These are phyloP conservation scores for Eustalomyia histrio DNA, from an alignment of 2,888 invertebrate species.

Conservation along the genomic window DNA sequence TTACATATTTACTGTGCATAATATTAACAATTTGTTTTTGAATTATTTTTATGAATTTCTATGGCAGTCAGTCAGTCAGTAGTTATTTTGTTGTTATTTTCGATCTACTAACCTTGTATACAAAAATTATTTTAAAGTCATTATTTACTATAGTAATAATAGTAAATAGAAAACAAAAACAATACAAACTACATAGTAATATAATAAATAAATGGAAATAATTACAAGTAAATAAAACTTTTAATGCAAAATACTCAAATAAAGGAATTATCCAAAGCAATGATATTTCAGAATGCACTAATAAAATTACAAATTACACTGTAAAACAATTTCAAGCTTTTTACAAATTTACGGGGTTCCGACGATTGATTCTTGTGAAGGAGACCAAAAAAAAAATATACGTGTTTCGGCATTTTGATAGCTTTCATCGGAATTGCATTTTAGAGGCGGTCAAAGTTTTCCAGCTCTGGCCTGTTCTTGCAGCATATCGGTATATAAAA, in stretches of 20 bases:
- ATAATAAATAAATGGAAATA: neutral
- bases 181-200: neutral
- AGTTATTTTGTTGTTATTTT: neutral
- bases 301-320: neutral
- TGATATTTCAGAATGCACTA: neutral
- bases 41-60: conserved; percentile 4
- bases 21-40: neutral
- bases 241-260: neutral
- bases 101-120: conserved; percentile 1
- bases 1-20: neutral
- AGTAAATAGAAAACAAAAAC: neutral
- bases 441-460: too few species aligned
- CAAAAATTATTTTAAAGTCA: neutral
- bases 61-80: neutral
- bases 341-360: too few species aligned
- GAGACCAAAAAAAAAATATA: too few species aligned
- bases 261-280: neutral
- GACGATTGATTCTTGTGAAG: too few species aligned
- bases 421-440: too few species aligned
- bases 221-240: neutral
- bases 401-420: too few species aligned
- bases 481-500: too few species aligned
- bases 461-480: too few species aligned
- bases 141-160: neutral
- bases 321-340: too few species aligned